Base-by-base conservation (phyloP, 2,888 invertebrate genomes). In the Odontocolon sp. region DNA sequence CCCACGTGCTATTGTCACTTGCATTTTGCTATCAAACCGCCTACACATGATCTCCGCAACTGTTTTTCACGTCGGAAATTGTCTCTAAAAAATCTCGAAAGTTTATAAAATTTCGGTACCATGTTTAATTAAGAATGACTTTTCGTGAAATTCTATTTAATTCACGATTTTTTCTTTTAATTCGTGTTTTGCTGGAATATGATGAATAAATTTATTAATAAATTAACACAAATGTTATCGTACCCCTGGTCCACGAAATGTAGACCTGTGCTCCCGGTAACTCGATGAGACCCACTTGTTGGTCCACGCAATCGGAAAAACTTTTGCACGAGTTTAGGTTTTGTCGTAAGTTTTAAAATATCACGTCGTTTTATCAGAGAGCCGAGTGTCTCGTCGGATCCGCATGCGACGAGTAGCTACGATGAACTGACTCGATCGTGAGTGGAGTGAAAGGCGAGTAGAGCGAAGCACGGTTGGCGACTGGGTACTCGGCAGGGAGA, bases 321-420 rank as follows among this genome's bases (percentile, higher is more conserved):
- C 6, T n/a, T 11, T 23, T 14, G 38, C 66, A 52, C 54, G 54
- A 52, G 52, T 52, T 14, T 26, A 36, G 28, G 21, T 66, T 16
- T 52, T 9, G 8, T 33, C 6, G 28, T 28, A 6, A 33, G n/a
- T 2, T 6, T 1, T 33, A 33, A n/a, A 33, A n/a, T 33, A n/a
- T 33, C 33, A 9, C 33, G 8, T n/a, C 8, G 4, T 31, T 31
- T 0, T 14, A 9, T 52, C 52, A 28, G 16, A 11, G 16, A 16
- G 4, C 3, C 16, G 8, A 9, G 52, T 33, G 3, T 6, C 11
- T 56, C 52, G 31, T 6, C 59, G 78, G 80, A 77, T 77, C 83
- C 84, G 86, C 77, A 61, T 78, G 79, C 82, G 82, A 81, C 82
- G 86, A 84, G 81, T 79, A 82, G 64, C 84, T 81, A 81, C 85